Evolutionary conservation across 2,113 vertebrate genomes (phyloP), one percentile per base, ranked within the genome.

Genomic region (Psephotus haematonotus): DNA sequence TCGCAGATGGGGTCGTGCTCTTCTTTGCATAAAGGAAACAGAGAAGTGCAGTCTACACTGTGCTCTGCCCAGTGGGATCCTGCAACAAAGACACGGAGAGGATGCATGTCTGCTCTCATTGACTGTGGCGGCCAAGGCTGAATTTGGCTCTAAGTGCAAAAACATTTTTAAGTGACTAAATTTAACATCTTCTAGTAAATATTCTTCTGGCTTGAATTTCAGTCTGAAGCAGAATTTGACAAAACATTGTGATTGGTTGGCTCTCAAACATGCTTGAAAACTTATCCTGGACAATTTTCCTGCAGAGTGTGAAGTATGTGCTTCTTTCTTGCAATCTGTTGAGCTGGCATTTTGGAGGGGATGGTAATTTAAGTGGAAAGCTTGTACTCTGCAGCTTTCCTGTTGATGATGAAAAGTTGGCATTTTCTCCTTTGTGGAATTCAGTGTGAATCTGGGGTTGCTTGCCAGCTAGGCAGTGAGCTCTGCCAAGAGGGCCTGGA

Each of bases 151-250:
- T 62, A 46, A 89, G 74, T 91, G 77, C 62, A 63, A 96, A 95
- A 96, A 96, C 86, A 96, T 95, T 88, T 97, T 71, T 24, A 94
- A 93, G 70, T 89, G 77, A 82, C 95, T 96, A 96, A 96, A 95
- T 94, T 96, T 97, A 97, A 96, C 93, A 77, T 96, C 83, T 96
- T 93, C 92, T 96, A 96, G 92, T 97, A 93, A 93, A 96, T 96
- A 94, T 84, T 95, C 93, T 89, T 82, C 88, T 93, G 92, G 80
- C 88, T 96, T 92, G 67, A 89, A 89, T 94, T 96, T 89, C 88
- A 74, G 70, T 92, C 92, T 95, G 86, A 96, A 92, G 81, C 28
- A 65, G 70, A 92, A 93, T 95, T 95, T 94, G 92, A 94, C 91
- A 92, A 95, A 96, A 95, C 95, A 89, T 87, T 95, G 93, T 88